Base-by-base conservation (phyloP, 2,113 vertebrate genomes). In the Pitta sordida region DNA sequence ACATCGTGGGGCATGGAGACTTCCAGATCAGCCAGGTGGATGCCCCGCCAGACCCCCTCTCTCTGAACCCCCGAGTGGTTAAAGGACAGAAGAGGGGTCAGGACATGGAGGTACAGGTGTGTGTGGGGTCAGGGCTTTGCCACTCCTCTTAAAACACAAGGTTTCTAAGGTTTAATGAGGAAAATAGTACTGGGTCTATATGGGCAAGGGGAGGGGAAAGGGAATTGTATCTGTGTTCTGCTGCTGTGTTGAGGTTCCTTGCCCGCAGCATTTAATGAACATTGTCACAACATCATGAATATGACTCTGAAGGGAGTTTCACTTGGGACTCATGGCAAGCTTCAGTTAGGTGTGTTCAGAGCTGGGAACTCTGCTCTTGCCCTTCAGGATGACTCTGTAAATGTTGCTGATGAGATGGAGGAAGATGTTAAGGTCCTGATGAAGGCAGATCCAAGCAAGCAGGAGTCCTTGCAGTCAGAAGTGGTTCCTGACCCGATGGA, bases 401-500 rank as follows among this genome's bases (percentile, higher is more conserved):
- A 88, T 36, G 91, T 78, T 62, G 73, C 14, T 3, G 60, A 84
- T 51, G 95, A 94, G 92, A 98, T 92, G 98, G 97, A 97, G 87
- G 97, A 97, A 87, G 97, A 98, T 3, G 85, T 98, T 71, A 98
- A 98, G 65, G 95, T 99, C 48, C 96, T 99, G 64, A 98, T 99
- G 98, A 99, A 98, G 91, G 98, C 98, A 15, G 98, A 99, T 69
- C 97, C 98, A 11, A 96, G 94, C 67, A 91, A 87, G 89, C 98
- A 98, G 94, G 98, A 99, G 91, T 98, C 97, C 78, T 96, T 99
- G 95, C 98, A 98, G 94, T 91, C 98, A 3, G 99, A 99, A 91
- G 99, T 98, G 19, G 97, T 99, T 82, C 98, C 98, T 59, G 99
- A 99, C 94, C 98, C 99, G 30, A 99, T 99, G 99, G 99, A 99